Base-by-base conservation (phyloP, 2,797 vertebrate species). In the Aldrovandia affinis region DNA sequence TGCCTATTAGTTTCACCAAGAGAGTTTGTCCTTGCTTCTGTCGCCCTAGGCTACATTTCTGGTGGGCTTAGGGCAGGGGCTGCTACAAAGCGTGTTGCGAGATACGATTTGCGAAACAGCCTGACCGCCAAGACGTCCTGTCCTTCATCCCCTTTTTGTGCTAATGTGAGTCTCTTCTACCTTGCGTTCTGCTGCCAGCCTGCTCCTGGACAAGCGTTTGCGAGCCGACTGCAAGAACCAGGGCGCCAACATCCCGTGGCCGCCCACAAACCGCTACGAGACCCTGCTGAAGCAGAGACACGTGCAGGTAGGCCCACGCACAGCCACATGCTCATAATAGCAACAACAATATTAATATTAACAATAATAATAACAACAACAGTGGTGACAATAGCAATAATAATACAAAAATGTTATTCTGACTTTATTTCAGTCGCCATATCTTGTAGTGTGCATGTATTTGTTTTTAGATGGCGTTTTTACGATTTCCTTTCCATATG, bases 211-310 rank as follows among this genome's bases (percentile, higher is more conserved):
- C 90, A 99, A 99, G 88, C 95, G 98, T 61, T 92, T 99, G 84
- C 94, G 97, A 80, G 92, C 97, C 0, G 98, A 99, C 88, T 99
- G 98, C 87, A 99, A 99, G 93, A 99, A 97, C 86, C 98, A 98
- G 83, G 97, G 97, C 0, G 97, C 97, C 52, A 96, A 96, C 39
- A 97, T 99, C 89, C 95, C 97, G 28, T 95, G 97, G 91, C 96
- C 97, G 0, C 88, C 95, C 0, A 98, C 98, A 28, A 99, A 99
- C 91, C 97, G 98, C 86, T 99, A 99, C 0, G 97, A 99, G 91
- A 99, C 98, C 0, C 93, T 99, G 83, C 93, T 99, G 88, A 99
- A 99, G 90, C 98, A 99, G 86, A 97, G 97, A 80, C 98, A 99
- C 0, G 98, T 99, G 47, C 98, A 99, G 95, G 98, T 99, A 90